These are phyloP conservation scores for Cyclophora albipunctata DNA, from an alignment of 2,888 invertebrate genomes.

Conservation along the genomic window DNA sequence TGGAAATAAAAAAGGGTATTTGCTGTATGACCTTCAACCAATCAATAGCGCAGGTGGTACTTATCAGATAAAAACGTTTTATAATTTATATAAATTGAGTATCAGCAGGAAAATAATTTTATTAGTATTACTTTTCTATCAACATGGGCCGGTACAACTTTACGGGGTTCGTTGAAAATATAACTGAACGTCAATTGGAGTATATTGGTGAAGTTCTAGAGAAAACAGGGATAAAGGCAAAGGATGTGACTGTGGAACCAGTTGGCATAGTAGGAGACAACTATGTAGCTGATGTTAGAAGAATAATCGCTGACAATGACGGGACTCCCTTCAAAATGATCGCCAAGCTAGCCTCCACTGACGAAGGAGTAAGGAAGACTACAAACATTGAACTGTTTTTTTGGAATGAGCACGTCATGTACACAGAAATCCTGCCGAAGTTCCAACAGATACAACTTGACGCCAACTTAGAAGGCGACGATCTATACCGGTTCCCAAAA, in stretches of 20 bases:
- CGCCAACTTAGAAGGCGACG: not conserved
- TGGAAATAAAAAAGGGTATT: no score
- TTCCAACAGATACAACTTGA: constrained; percentile 1
- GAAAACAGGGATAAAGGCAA: not conserved
- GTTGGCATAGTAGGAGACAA: constrained; percentile 18
- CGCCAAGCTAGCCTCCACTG: constrained; percentile 34
- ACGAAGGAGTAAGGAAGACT: constrained; percentile 7
- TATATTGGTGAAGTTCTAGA: constrained; percentile 5
- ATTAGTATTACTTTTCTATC: constrained; percentile 2
- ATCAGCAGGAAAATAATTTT: no score
- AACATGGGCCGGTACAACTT: constrained; percentile 3
- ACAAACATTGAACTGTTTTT: constrained; percentile 15
- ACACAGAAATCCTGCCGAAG: constrained; percentile 21
- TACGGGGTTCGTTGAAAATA: constrained; percentile 11
- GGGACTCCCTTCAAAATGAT: constrained; percentile 29
- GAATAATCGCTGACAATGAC: constrained; percentile 12
- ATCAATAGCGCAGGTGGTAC: no score
- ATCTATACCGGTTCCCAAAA: constrained; percentile 6
- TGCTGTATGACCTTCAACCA: no score
- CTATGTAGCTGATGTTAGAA: constrained; percentile 14
- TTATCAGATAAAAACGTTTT: no score
- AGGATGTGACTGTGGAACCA: constrained; percentile 8
- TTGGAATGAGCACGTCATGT: constrained; percentile 28
- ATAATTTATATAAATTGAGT: no score
- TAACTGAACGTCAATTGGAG: constrained; percentile 11